Conservation (phyloP, 2,888 invertebrate genomes). For the Campoplex nolae region DNA sequence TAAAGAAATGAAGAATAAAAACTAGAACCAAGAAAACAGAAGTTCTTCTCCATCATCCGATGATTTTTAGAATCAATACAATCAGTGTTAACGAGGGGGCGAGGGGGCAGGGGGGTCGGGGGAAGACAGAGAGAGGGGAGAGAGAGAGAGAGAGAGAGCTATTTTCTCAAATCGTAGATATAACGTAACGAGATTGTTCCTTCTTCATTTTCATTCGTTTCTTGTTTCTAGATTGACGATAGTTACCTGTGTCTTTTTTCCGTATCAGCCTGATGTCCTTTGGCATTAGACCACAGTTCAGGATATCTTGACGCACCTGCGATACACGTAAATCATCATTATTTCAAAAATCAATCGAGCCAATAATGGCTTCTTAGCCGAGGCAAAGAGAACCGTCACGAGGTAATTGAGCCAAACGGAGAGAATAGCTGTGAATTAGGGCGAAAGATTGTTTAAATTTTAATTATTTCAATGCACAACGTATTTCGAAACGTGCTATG, state of each 20-base stretch:
- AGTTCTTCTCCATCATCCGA: conserved; percentile 25
- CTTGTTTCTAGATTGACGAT: conserved; percentile 63
- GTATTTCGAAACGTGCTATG: too few relatives aligned
- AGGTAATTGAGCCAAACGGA: neutral
- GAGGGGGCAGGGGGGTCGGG: neutral
- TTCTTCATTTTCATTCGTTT: conserved; percentile 26
- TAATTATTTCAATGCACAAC: too few relatives aligned
- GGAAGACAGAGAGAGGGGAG: neutral
- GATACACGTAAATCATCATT: conserved; percentile 80
- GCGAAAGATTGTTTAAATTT: neutral
- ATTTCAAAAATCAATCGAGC: conserved; percentile 70
- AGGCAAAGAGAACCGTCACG: conserved; percentile 9
- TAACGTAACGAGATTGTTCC: conserved; percentile 21
- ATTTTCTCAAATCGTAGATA: conserved; percentile 28
- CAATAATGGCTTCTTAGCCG: conserved; percentile 6
- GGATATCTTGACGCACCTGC: conserved; percentile 92
- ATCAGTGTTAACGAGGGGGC: conserved; percentile 24
- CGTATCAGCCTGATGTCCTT: conserved; percentile 93
- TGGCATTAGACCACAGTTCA: conserved; percentile 90
- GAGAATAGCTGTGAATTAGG: neutral
- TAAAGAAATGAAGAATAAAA: conserved; percentile 23
- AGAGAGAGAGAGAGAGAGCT: conserved; percentile 19
- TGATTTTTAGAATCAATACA: conserved; percentile 14
- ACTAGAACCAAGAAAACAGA: conserved; percentile 32
- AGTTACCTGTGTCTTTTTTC: conserved; percentile 93